Conservation (phyloP, 1,140 invertebrate species). For the Heliconius congener region DNA sequence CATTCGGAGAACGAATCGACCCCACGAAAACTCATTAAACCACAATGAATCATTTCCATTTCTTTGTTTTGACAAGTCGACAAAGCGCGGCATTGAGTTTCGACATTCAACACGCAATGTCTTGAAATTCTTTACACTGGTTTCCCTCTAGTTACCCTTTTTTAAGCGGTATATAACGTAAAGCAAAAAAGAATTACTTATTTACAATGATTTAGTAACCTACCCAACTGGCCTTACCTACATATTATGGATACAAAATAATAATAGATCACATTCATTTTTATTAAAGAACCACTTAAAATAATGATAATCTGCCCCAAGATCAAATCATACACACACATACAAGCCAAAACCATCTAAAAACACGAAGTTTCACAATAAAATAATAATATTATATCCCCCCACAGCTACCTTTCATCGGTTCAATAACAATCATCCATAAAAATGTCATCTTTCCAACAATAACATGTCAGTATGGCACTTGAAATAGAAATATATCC, state of each 20-base stretch:
- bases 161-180: no score
- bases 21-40: no score
- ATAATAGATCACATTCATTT: not conserved
- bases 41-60: no score
- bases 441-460: conserved; percentile 44
- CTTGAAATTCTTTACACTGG: no score
- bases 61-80: no score
- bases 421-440: conserved; percentile 33
- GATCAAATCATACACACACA: not conserved
- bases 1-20: no score
- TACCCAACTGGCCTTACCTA: no score
- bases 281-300: not conserved
- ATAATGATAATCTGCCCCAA: not conserved
- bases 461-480: conserved; percentile 55
- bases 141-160: no score
- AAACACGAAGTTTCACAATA: conserved; percentile 5
- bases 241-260: not conserved
- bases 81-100: no score
- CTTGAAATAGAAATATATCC: conserved; percentile 61
- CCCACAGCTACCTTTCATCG: not conserved
- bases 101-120: no score
- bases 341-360: not conserved
- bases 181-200: no score
- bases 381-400: not conserved
- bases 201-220: no score